Evolutionary conservation across 2,888 invertebrate genomes (phyloP).

Genomic region (Epinotia demarniana): DNA sequence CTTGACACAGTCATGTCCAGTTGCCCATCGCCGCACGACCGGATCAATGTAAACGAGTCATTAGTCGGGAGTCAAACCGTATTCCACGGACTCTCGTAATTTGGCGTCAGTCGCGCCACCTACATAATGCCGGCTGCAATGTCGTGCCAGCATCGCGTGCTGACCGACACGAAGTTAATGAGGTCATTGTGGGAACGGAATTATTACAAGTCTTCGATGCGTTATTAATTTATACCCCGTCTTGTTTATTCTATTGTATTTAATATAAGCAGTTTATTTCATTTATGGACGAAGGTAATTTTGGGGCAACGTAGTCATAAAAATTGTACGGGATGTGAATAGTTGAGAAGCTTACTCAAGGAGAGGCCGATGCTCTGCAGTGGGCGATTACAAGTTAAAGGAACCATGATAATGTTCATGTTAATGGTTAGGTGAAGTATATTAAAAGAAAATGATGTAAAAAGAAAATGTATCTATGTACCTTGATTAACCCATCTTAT

Average conservation of each 20-base stretch:
- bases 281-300: background rate
- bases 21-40: too few relatives aligned
- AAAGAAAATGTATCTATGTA: too few relatives aligned
- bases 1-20: too few relatives aligned
- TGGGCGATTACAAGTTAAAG: too few relatives aligned
- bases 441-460: too few relatives aligned
- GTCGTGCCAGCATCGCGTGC: constrained; percentile 19
- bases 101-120: background rate
- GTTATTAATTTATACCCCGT: constrained; percentile 19
- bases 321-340: background rate
- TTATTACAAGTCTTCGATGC: constrained; percentile 15
- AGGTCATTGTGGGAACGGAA: constrained; percentile 18
- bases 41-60: background rate
- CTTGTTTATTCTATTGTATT: background rate
- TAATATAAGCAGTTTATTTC: background rate
- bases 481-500: too few relatives aligned
- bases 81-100: background rate
- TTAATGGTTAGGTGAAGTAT: too few relatives aligned
- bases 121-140: background rate
- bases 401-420: too few relatives aligned
- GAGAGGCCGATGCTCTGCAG: too few relatives aligned
- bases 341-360: background rate
- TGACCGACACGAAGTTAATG: constrained; percentile 9
- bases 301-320: background rate
- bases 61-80: background rate